Evolutionary conservation across 2,888 invertebrate species (phyloP).

Genomic region (Phania funesta): DNA sequence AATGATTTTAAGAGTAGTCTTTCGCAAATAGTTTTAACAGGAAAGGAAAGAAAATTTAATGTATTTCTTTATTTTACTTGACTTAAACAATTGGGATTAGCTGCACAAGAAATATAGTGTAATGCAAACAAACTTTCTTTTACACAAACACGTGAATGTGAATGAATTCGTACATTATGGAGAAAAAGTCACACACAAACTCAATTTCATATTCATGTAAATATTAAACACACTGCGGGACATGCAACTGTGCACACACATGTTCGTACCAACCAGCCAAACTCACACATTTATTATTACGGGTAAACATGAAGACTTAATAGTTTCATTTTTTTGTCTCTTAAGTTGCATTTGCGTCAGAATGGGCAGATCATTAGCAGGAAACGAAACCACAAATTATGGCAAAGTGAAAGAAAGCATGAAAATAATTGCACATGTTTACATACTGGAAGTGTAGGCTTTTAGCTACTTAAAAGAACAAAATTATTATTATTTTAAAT

Average conservation of each 20-base stretch:
- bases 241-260: not conserved
- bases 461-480: too few relatives aligned
- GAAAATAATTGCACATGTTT: too few relatives aligned
- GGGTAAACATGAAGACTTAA: conserved; percentile 60
- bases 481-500: too few relatives aligned
- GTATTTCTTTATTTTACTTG: conserved; percentile 31
- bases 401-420: too few relatives aligned
- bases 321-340: conserved; percentile 44
- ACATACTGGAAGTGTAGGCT: too few relatives aligned
- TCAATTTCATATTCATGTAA: not conserved
- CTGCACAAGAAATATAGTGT: conserved; percentile 3
- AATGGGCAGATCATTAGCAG: not conserved
- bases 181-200: not conserved
- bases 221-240: not conserved
- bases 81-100: conserved; percentile 31
- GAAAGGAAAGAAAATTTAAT: not conserved
- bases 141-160: not conserved
- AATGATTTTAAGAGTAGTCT: too few relatives aligned
- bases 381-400: conserved; percentile 1
- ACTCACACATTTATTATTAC: conserved; percentile 42
- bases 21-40: too few relatives aligned
- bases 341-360: not conserved
- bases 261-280: not conserved
- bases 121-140: conserved; percentile 7
- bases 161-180: conserved; percentile 6